A percentile compares a stretch with the other conserved stretches of the same genome.
Conservation (phyloP, 2,888 invertebrate species). For the Acanthopleura granulata region DNA sequence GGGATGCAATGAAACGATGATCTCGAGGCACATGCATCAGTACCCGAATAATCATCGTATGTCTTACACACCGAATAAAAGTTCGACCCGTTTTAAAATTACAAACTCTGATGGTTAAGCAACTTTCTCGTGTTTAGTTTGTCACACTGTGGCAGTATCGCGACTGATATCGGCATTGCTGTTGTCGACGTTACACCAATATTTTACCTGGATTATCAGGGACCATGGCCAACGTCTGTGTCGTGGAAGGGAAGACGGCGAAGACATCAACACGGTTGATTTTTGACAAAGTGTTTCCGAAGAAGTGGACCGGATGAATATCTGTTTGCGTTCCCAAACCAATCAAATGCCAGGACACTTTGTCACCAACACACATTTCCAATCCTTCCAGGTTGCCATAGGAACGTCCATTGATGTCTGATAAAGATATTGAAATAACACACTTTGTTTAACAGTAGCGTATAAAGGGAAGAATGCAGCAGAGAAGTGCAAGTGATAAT, state of each 20-base stretch:
- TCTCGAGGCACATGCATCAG: no score
- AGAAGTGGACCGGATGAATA: conserved; percentile 12
- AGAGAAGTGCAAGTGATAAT: no score
- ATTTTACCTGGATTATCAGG: conserved; percentile 38
- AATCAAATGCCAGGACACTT: conserved; percentile 18
- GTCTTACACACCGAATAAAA: no score
- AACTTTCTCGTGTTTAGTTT: no score
- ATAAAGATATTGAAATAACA: background rate
- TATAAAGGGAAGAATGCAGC: background rate
- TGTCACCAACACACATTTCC: conserved; percentile 16
- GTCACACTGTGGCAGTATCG: no score
- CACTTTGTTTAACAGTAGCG: background rate
- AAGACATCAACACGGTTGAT: conserved; percentile 1
- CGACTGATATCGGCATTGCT: background rate
- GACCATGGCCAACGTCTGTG: conserved; percentile 31
- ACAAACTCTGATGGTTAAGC: no score
- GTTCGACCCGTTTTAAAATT: no score
- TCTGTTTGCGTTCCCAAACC: conserved; percentile 9
- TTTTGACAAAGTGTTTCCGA: conserved; percentile 18
- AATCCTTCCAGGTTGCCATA: conserved; percentile 10
- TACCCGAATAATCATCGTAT: no score
- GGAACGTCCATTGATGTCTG: conserved; percentile 21
- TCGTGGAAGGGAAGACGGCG: conserved; percentile 4
- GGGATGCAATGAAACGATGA: no score
- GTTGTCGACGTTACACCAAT: background rate